Evolutionary conservation across 2,113 vertebrate genomes (phyloP), one percentile per base, ranked within the genome.

Genomic region (Poicephalus meyeri): DNA sequence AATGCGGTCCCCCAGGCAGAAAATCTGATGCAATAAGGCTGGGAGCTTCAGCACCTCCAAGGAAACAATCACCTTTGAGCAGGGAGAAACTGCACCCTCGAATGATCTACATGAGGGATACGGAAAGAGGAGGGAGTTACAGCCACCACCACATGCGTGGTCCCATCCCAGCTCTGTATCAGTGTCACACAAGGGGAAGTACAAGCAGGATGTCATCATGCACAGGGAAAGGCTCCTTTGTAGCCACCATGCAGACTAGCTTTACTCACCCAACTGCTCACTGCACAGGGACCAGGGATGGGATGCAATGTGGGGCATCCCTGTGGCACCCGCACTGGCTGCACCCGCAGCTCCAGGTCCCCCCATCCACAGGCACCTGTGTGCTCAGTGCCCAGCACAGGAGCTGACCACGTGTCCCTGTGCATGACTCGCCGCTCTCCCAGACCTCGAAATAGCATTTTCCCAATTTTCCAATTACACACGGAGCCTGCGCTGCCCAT

Each of bases 141-240:
- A 50, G 66, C 6, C n/a, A 14, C 24, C 44, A 10, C 19, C 3
- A 1, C 1, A 0, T 6, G 17, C 1, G 0, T 3, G 29, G 55
- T 21, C 44, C 53, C 68, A 49, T 24, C 41, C 56, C 61, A 31
- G 35, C 53, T 21, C 23, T 29, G 35, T 23, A 60, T 25, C 3
- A 0, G 42, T 46, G 33, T 16, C 82, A 35, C 47, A 50, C 10
- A 2, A 6, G 33, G 44, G 42, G 41, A 69, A 19, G 79, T 37
- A 37, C 39, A 6, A 46, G 52, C 24, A n/a, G 76, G 81, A 44
- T 10, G 44, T 10, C 41, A 26, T 6, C 6, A 0, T 4, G 11
- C 3, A 25, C 49, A 50, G 49, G 49, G 49, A 50, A 50, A 50
- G 49, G 24, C 49, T 50, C 49, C 49, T 50, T 14, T 50, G 7